Percentiles rank a stretch among this genome's conserved stretches.
Conservation (phyloP, 2,797 vertebrate species). For the Gambusia yucatana region DNA sequence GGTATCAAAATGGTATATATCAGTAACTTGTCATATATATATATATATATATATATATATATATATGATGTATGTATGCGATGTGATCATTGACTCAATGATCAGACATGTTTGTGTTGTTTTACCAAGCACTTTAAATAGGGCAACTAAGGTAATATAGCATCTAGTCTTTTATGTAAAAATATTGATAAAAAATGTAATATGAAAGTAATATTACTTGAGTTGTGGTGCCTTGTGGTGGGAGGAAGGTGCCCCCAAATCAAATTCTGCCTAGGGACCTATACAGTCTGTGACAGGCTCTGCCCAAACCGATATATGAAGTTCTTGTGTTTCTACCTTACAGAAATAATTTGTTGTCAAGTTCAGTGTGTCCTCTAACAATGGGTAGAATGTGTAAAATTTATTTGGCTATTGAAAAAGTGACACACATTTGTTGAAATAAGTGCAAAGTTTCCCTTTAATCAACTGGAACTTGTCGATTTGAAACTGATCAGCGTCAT, state of each 20-base stretch:
- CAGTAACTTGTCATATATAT: background rate
- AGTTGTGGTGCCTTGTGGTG: background rate
- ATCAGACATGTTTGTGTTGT: background rate
- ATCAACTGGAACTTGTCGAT: background rate
- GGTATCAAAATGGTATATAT: background rate
- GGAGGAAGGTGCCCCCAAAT: background rate
- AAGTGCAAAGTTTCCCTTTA: background rate
- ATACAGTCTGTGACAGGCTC: background rate
- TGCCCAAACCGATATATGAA: background rate
- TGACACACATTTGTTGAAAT: background rate
- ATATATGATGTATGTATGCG: too few species aligned
- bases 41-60: too few species aligned
- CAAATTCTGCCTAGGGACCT: background rate
- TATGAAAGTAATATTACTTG: background rate
- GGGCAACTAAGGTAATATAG: background rate
- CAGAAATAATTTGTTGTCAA: background rate
- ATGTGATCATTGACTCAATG: too few species aligned
- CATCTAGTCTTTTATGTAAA: background rate
- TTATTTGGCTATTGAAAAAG: background rate
- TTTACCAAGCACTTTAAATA: background rate
- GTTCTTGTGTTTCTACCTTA: background rate
- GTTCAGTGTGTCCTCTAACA: background rate
- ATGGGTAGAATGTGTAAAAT: background rate
- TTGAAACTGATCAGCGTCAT: background rate
- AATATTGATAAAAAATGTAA: background rate